Base-by-base conservation (phyloP, 2,113 vertebrate genomes). In the Gymnobelideus leadbeateri region DNA sequence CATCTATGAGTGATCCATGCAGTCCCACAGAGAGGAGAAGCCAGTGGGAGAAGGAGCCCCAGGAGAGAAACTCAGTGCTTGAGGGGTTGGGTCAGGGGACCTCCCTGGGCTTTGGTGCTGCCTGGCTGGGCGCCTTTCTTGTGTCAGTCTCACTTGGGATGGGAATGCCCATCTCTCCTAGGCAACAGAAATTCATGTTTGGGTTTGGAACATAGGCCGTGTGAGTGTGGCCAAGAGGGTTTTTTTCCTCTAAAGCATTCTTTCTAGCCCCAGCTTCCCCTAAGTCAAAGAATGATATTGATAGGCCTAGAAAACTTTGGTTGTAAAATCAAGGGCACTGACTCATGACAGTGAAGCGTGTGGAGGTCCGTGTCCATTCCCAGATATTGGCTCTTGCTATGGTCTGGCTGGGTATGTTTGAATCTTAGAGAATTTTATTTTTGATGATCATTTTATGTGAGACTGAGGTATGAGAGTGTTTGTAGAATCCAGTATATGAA, bases 201-300 rank as follows among this genome's bases (percentile, higher is more conserved):
- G 91, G 5, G 46, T 91, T 19, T 96, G 84, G 95, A 95, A 68
- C 54, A 93, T n/a, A 53, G 21, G 54, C 94, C 95, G n/a, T 14
- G 1, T 90, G 61, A 52, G 0, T 57, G 23, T 43, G 51, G 57
- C 50, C 52, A 91, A 92, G 77, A 92, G 51, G 24, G 0, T 92
- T 89, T 92, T 93, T 94, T 93, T 25, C 12, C 92, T 94, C 84
- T 77, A 53, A 95, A 93, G 31, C 23, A 6, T 96, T 90, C 94
- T 43, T 95, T 94, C 25, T 55, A 54, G 24, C 24, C 77, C 84
- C 12, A 57, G 19, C 24, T 96, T 37, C 46, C 10, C 26, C 61
- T 93, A 3, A 92, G 50, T 57, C 92, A 89, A 37, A 12, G 37
- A 21, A 37, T 1, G 23, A 3, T 21, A 51, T 11, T 51, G 90